Base-by-base conservation (phyloP, 2,113 vertebrate genomes). In the Crotalus helleri region DNA sequence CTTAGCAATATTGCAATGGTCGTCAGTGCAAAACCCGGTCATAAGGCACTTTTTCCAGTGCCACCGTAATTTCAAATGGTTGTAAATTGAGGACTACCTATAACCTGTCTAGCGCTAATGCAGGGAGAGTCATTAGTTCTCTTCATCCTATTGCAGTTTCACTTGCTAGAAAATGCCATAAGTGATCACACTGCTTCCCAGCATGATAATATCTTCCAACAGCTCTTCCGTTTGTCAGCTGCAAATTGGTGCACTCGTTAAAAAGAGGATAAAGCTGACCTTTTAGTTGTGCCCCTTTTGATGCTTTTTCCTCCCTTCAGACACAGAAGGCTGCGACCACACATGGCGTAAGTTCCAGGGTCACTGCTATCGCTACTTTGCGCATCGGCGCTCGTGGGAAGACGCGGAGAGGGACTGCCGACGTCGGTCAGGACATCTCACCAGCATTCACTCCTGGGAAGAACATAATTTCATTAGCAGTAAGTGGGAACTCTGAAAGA, bases 261-360 rank as follows among this genome's bases (percentile, higher is more conserved):
- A 81, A 44, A 81, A 81, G 74, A 44, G 39, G 0, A 21, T 9
- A 44, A 81, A 81, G 15, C 33, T 81, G 74, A 39, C 74, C 74
- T 81, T 81, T 44, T 9, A 3, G 17, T 21, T 81, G 74, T 9
- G 69, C 69, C n/a, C 33, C 69, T n/a, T n/a, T 29, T 3, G 21
- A 53, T 55, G 3, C 8, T 0, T 23, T 19, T 88, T 64, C 88
- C 59, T 0, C 53, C 51, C 91, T 91, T 0, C 97, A 99, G 99
- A 99, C 97, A 99, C 99, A 0, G 98, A 99, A 95, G 98, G 98
- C 95, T 99, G 99, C 0, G 99, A 99, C 88, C 98, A 98, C 87
- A 98, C 98, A 29, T 99, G 99, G 99, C 98, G 98, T 96, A 99
- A 99, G 97, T 99, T 99, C 97, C 99, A 99, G 44, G 99, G 98